Base-by-base conservation (phyloP, 2,113 vertebrate species). In the Hydrochoerus hydrochaeris region DNA sequence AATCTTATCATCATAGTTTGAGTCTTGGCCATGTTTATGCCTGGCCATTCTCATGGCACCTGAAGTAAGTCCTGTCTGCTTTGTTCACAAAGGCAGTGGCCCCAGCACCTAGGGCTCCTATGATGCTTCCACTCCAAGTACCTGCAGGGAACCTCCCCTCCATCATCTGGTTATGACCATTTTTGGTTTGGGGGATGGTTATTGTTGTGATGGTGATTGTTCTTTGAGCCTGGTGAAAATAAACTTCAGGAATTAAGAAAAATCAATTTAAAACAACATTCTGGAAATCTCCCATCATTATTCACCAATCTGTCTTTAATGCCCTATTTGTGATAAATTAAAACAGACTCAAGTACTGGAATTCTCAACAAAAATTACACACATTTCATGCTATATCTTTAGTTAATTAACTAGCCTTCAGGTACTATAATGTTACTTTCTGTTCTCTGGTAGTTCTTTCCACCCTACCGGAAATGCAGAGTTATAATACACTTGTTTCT, bases 281-380 rank as follows among this genome's bases (percentile, higher is more conserved):
- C 26, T n/a, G 38, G 1, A 52, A 65, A 52, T 1, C 0, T 54
- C 17, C 13, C 0, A 41, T 62, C 6, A 28, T 49, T 58, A 69
- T 46, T 46, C 0, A 46, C 38, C 2, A 62, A 38, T 54, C 38
- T 46, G 7, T 10, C 46, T 13, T 32, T 84, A 49, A 49, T 38
- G 28, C 7, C 10, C 28, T 65, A 16, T 22, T 6, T 17, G 3
- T 35, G 44, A 38, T 2, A 78, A 38, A 26, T 12, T 7, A 71
- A 63, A 80, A 88, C 0, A 54, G 4, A 67, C 41, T 38, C 7
- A 85, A 46, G 16, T 41, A 90, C 44, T 62, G 7, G 28, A 4
- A n/a, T 11, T 54, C 0, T 6, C 46, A 6, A 0, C 1, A 65
- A 67, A 65, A 14, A 13, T 44, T 52, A 6, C 0, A 4, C 10